Evolutionary conservation across 2,797 vertebrate genomes (phyloP), one percentile per base, ranked within the genome.

Genomic region (Paratrypauchen microcephalus): DNA sequence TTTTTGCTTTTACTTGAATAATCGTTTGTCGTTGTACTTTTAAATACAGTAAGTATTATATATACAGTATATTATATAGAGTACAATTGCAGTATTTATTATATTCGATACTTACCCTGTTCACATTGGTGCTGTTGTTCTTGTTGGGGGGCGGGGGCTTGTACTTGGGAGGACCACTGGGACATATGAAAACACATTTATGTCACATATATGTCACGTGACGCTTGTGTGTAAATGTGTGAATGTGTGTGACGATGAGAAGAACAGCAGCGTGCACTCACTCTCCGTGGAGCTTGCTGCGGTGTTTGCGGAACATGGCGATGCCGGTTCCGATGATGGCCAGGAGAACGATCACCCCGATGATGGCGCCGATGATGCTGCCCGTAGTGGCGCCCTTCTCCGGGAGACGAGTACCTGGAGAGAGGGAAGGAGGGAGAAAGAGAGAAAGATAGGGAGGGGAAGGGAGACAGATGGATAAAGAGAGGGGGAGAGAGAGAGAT

Each of bases 121-220:
- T 82, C 13, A 72, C 63, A 36, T 36, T 36, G 32, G 83, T 81
- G 74, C 54, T 81, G 59, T 65, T 68, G 39, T 52, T 79, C 82
- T 92, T 94, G 72, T 84, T 75, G 0, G 93, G 93, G 30, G 94
- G 93, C 74, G 93, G 93, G 66, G 94, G 93, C 77, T 93, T 94
- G 86, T 94, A 68, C 52, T 90, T 92, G 21, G 94, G 93, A 24
- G 94, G 94, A 65, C 85, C 82, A 9, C 94, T 94, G 72, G 58
- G 81, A 87, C 30, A 79, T 32, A 85, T 67, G 76, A 41, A 78
- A 23, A 85, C 50, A 80, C 21, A n/a, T n/a, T n/a, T n/a, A n/a
- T n/a, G n/a, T n/a, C n/a, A 83, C 13, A 84, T 5, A 71, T 5
- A 15, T 63, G 56, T 73, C 54, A 63, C 59, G 36, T 66, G 73